Evolutionary conservation across 2,113 vertebrate species (phyloP).

Genomic region (Chroicocephalus ridibundus): DNA sequence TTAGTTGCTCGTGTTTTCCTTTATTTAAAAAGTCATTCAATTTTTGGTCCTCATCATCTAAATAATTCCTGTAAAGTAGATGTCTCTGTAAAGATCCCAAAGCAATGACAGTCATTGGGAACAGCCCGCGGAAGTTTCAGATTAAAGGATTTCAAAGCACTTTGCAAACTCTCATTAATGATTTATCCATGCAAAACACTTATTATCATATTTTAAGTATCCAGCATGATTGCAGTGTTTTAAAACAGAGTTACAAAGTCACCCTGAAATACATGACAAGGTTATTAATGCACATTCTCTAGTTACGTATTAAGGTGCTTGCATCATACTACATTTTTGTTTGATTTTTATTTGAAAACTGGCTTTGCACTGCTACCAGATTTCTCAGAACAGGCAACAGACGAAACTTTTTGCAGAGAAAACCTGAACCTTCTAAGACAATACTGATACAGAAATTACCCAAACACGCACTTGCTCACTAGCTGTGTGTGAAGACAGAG

Average conservation of each 20-base stretch:
- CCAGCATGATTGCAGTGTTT: neutral
- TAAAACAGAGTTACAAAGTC: neutral
- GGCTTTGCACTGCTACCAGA: neutral
- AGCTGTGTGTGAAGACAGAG: neutral
- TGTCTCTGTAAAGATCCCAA: neutral
- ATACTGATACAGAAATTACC: neutral
- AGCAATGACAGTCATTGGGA: neutral
- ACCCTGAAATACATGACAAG: neutral
- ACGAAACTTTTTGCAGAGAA: neutral
- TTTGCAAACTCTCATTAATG: neutral
- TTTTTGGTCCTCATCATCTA: no score
- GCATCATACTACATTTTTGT: neutral
- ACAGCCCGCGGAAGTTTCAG: neutral
- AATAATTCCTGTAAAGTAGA: neutral
- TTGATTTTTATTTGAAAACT: neutral
- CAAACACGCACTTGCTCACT: neutral
- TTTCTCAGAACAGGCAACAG: neutral
- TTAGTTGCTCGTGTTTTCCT: neutral
- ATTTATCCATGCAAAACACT: neutral
- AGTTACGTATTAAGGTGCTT: neutral
- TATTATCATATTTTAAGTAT: neutral
- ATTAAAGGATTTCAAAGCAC: neutral
- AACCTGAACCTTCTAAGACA: neutral
- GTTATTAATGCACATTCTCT: neutral
- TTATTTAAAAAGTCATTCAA: neutral